Evolutionary conservation across 2,888 invertebrate species (phyloP).

Genomic region (Oeneis ivallda): DNA sequence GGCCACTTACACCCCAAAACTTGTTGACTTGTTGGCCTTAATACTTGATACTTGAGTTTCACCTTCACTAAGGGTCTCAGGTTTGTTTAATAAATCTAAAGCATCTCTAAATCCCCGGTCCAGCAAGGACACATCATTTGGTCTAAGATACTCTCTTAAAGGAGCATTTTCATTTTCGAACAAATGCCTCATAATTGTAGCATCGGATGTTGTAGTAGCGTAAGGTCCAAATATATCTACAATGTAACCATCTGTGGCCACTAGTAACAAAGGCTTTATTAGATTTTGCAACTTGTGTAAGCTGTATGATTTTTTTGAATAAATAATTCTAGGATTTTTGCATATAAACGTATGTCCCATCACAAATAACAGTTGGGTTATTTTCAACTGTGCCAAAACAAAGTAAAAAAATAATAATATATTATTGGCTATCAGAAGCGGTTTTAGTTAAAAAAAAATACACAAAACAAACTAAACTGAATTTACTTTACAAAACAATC

Average conservation of each 20-base stretch:
- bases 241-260: conserved; percentile 35
- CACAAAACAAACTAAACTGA: too few species aligned
- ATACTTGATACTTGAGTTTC: conserved; percentile 8
- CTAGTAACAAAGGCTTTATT: conserved; percentile 29
- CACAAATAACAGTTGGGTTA: too few species aligned
- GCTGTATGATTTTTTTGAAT: too few species aligned
- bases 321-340: too few species aligned
- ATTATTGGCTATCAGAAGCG: too few species aligned
- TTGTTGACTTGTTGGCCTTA: too few species aligned
- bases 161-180: conserved; percentile 25
- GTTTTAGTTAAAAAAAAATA: too few species aligned
- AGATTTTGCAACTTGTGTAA: conserved; percentile 23
- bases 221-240: conserved; percentile 33
- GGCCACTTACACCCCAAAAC: too few species aligned
- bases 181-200: conserved; percentile 33
- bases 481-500: too few species aligned
- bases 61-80: conserved; percentile 13
- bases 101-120: conserved; percentile 27
- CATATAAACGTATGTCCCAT: too few species aligned
- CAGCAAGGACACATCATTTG: conserved; percentile 34
- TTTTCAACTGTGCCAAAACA: too few species aligned
- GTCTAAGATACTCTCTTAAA: conserved; percentile 24
- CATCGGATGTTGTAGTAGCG: conserved; percentile 36
- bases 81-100: conserved; percentile 23
- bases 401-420: too few species aligned